These are phyloP conservation scores for Zosterops hypoxanthus DNA, from an alignment of 2,113 vertebrate species.

Conservation along the genomic window DNA sequence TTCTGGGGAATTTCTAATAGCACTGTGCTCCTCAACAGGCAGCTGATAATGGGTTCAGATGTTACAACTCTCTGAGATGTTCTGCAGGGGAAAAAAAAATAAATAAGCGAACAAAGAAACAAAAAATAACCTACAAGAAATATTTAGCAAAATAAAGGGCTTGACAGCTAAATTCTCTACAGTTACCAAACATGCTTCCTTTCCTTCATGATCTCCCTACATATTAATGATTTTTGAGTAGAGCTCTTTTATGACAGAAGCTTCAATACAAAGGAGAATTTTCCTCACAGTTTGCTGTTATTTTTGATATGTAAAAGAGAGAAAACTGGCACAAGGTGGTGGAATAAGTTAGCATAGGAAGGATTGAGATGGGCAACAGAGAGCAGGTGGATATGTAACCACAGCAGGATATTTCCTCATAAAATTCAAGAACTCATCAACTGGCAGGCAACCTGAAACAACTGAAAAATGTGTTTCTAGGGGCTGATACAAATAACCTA, in stretches of 20 bases:
- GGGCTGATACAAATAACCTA: background rate
- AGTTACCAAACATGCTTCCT: background rate
- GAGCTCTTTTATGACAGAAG: background rate
- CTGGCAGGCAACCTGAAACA: background rate
- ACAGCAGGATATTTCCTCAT: background rate
- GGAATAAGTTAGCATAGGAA: background rate
- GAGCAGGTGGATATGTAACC: background rate
- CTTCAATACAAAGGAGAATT: background rate
- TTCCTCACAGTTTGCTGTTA: background rate
- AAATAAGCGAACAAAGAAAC: background rate
- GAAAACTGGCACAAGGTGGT: background rate
- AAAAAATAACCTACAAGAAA: background rate
- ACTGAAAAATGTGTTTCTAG: background rate
- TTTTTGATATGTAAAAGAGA: background rate
- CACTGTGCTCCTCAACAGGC: background rate
- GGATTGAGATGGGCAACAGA: background rate
- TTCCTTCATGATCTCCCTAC: background rate
- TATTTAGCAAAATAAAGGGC: background rate
- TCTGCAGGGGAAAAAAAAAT: background rate
- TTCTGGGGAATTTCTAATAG: background rate
- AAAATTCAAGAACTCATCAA: background rate
- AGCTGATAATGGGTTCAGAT: background rate
- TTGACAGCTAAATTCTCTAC: background rate
- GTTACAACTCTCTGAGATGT: background rate
- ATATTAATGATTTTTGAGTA: background rate